Percentiles rank a stretch among this genome's conserved stretches.
phyloP scores from a whole-genome alignment of 1,140 invertebrate species.

The Sipha flava region DNA sequence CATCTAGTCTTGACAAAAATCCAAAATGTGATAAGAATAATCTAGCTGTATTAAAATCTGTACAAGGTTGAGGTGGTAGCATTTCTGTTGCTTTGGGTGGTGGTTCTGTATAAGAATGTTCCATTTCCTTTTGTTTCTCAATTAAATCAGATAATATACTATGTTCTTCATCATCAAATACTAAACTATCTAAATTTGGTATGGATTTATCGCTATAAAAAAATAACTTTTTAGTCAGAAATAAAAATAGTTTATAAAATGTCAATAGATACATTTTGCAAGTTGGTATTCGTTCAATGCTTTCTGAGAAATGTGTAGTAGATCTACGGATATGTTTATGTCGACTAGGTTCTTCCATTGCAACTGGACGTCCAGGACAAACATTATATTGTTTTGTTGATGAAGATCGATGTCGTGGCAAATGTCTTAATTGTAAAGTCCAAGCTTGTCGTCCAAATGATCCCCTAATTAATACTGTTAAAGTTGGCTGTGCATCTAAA shows the following conservation, averaged over 20 bases:
- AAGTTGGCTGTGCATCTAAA: slow-evolving; percentile 51
- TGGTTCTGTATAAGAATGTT: slow-evolving; percentile 43
- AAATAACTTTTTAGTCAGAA: slow-evolving; percentile 52
- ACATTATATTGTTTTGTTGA: slow-evolving; percentile 50
- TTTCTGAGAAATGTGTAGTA: slow-evolving; percentile 75
- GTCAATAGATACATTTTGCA: slow-evolving; percentile 64
- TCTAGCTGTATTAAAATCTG: slow-evolving; percentile 89
- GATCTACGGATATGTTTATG: slow-evolving; percentile 46
- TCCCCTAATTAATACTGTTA: slow-evolving; percentile 72
- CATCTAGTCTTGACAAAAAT: slow-evolving; percentile 51
- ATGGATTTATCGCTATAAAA: slow-evolving; percentile 67
- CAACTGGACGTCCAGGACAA: slow-evolving; percentile 68
- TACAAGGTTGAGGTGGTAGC: slow-evolving; percentile 67
- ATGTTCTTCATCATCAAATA: slow-evolving; percentile 52
- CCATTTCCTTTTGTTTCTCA: slow-evolving; percentile 50
- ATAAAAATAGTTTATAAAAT: slow-evolving; percentile 47
- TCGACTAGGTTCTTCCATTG: slow-evolving; percentile 58
- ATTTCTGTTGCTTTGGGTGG: slow-evolving; percentile 51
- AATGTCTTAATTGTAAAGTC: slow-evolving; percentile 79
- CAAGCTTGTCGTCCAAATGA: slow-evolving; percentile 90
- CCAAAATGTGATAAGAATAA: slow-evolving; percentile 91
- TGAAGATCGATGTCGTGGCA: slow-evolving; percentile 68
- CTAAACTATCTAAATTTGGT: slow-evolving; percentile 64
- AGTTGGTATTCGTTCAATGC: slow-evolving; percentile 65
- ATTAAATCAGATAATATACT: slow-evolving; percentile 49